These are phyloP conservation scores for Pinna nobilis DNA, from an alignment of 1,140 invertebrate species.

Conservation along the genomic window DNA sequence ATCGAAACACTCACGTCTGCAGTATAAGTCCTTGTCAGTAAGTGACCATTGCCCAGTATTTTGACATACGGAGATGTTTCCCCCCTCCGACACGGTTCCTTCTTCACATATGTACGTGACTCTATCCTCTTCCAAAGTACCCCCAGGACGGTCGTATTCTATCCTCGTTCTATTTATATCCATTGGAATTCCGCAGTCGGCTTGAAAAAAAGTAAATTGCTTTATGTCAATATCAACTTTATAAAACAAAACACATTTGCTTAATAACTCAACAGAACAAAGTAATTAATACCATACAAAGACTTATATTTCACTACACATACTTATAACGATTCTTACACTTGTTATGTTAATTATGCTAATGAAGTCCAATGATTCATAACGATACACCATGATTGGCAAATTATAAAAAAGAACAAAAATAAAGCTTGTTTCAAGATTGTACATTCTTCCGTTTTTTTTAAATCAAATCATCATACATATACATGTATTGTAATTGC, in stretches of 20 bases:
- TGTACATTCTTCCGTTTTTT: too few relatives aligned
- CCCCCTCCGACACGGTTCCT: constrained; percentile 2
- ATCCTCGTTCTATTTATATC: not conserved
- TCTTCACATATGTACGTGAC: not conserved
- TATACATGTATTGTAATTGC: too few relatives aligned
- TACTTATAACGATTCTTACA: not conserved
- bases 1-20: constrained; percentile 24
- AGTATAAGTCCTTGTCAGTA: not conserved
- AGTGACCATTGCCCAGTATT: not conserved
- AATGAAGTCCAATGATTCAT: too few relatives aligned
- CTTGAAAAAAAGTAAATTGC: not conserved
- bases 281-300: not conserved
- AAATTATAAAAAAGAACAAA: too few relatives aligned
- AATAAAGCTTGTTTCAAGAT: too few relatives aligned
- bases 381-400: too few relatives aligned
- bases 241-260: not conserved
- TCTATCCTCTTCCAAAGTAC: constrained; percentile 7
- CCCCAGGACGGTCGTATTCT: not conserved
- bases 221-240: not conserved
- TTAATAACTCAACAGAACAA: not conserved
- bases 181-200: not conserved
- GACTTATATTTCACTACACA: not conserved
- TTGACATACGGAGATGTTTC: not conserved
- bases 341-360: too few relatives aligned
- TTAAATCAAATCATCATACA: too few relatives aligned